Base-by-base conservation (phyloP, 1,140 invertebrate species). In the Proctacanthus coquilletti region DNA sequence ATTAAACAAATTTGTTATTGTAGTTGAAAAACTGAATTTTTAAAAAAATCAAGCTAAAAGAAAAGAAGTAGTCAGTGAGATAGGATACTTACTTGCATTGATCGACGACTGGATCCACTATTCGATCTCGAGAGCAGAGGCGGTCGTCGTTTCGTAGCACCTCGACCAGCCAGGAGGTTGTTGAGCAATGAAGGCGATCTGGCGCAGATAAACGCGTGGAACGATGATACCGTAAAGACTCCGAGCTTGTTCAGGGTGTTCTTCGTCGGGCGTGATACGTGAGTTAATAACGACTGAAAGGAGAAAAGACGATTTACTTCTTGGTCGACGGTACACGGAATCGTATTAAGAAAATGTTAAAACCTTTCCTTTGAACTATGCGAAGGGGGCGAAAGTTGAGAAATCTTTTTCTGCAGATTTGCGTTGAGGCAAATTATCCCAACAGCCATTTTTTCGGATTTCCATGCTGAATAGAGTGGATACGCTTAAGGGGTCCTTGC, bases 161-260 rank as follows among this genome's bases (percentile, higher is more conserved):
- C 87, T 39, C 88, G 71, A 34, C 86, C 87, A 17, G 87, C 86
- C 35, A 93, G 68, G 46, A 94, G 66, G 66, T 92, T 93, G 66
- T 91, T 92, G 31, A 94, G 72, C 45, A 92, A 65, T 34, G 86
- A 92, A 18, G 87, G 87, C 56, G 85, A 89, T 36, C 93, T 74
- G 18, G 92, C 89, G 58, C 91, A 95, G 40, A 96, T 93, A 62
- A 94, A 92, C 43, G 92, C 92, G 60, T 98, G 92, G 69, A 97
- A 94, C 33, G 89, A 94, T 27, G 89, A 95, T 30, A 96, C 92
- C 14, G 91, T 96, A 69, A 97, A 96, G 35, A 96, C 89, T 32
- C 92, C 92, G 47, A 96, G 67, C 53, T 89, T 86, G 64, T 94
- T 94, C 46, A 98, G 66, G 18, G 84, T 93, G 46, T 79, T 81